Base-by-base conservation (phyloP, 2,888 invertebrate genomes). In the Tipula helvola region DNA sequence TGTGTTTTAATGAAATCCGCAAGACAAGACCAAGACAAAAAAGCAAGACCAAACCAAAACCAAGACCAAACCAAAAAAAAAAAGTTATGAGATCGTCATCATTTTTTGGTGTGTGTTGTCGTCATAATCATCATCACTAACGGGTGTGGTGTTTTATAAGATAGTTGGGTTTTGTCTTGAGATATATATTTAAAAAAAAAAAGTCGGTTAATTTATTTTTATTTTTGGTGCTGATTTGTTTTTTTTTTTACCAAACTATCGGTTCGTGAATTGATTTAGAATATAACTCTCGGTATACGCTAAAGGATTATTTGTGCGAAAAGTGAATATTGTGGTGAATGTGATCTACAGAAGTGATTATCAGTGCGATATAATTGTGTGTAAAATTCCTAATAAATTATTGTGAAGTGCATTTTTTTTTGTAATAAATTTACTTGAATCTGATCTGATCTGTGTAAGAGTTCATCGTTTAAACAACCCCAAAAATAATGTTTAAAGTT, bases 11-110 rank as follows among this genome's bases (percentile, higher is more conserved):
- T 16, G 42, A 42, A 47, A 28, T 47, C 47, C 86, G 47, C 86
- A 86, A 85, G 85, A 85, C 85, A 85, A 85, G 85, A 85, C 85
- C 39, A 85, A 85, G 42, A 41, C 85, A 85, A 42, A 42, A n/a
- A 84, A 39, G 39, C 39, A 84, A 84, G 84, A 71, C 71, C 28
- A 71, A 16, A 52, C 52, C 52, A 57, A 41, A 44, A 39, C 84
- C 39, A 84, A 84, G 83, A 71, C 71, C 10, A 71, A 16, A 52
- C 52, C 52, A 16, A 57, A 57, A 57, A 57, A 57, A 57, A 83
- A 36, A 39, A n/a, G 41, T 84, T 39, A 39, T 84, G 16, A 84
- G 84, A 84, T 84, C 84, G 84, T 84, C 84, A 84, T 84, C 84
- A 84, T n/a, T 39, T 36, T 84, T 71, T 28, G 71, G 71, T 71